Conservation (phyloP, 2,888 invertebrate genomes). For the Limnephilus auricula region DNA sequence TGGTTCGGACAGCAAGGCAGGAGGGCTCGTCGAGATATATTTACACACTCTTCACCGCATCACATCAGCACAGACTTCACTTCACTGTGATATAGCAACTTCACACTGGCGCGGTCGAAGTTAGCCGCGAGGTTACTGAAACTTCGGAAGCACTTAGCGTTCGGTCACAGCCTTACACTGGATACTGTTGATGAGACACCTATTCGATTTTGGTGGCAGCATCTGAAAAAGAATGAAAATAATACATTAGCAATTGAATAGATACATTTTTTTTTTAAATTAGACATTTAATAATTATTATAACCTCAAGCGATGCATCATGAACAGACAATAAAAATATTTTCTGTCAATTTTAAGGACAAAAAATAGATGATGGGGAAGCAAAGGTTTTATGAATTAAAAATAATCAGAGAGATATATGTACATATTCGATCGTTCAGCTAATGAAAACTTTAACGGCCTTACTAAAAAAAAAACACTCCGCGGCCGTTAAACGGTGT, state of each 20-base stretch:
- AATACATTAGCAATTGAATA: not conserved
- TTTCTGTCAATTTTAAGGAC: not conserved
- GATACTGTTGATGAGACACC: not conserved
- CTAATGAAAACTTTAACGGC: no score
- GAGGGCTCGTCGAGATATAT: slow-evolving; percentile 22
- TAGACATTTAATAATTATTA: not conserved
- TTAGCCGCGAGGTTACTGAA: not conserved
- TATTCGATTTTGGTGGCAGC: not conserved
- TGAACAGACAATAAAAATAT: no score
- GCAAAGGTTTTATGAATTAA: no score
- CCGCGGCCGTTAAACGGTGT: no score
- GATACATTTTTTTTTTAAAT: not conserved
- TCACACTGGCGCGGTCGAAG: not conserved
- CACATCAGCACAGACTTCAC: slow-evolving; percentile 19
- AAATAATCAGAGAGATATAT: no score
- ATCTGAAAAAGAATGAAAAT: not conserved
- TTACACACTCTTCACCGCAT: not conserved
- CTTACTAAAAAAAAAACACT: no score
- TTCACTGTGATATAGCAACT: not conserved
- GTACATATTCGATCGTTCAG: no score
- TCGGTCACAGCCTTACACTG: not conserved
- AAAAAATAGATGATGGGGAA: no score
- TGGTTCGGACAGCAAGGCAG: slow-evolving; percentile 6
- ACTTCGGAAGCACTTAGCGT: not conserved
- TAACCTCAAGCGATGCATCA: not conserved